Evolutionary conservation across 2,113 vertebrate species (phyloP).

Genomic region (Alexandromys fortis): DNA sequence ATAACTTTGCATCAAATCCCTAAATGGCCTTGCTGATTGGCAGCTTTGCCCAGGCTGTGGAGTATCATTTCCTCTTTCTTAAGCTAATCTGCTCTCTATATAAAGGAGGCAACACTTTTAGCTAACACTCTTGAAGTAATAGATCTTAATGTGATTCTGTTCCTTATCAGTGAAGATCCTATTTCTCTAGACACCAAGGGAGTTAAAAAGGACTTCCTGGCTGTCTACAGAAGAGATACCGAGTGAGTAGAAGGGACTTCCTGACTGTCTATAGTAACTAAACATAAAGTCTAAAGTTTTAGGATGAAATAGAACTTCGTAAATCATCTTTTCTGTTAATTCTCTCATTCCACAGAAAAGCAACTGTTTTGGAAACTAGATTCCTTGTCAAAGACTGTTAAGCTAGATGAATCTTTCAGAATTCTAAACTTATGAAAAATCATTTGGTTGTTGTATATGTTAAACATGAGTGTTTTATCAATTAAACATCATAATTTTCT

Average conservation of each 20-base stretch:
- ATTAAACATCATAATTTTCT: constrained; percentile 1
- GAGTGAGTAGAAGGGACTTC: constrained; percentile 36
- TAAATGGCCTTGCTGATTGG: constrained; percentile 75
- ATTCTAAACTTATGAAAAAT: not conserved
- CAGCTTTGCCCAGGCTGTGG: constrained; percentile 56
- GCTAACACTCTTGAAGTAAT: constrained; percentile 40
- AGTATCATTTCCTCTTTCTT: constrained; percentile 51
- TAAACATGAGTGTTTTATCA: not conserved
- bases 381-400: not conserved
- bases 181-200: constrained; percentile 33
- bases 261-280: constrained; percentile 3
- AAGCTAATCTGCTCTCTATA: constrained; percentile 51
- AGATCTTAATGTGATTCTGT: constrained; percentile 61
- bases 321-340: not conserved
- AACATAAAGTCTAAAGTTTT: constrained; percentile 46
- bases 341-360: not conserved
- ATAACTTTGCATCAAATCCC: constrained; percentile 76
- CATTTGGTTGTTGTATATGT: not conserved
- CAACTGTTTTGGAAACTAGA: not conserved
- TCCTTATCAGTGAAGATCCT: constrained; percentile 47
- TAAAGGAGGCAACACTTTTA: constrained; percentile 51
- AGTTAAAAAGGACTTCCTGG: constrained; percentile 59
- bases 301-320: constrained; percentile 4
- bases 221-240: constrained; percentile 13
- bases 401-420: constrained; percentile 6